Percentiles rank a stretch among this genome's conserved stretches.
phyloP scores from a whole-genome alignment of 2,888 invertebrate genomes.

The Heliconius sara region DNA sequence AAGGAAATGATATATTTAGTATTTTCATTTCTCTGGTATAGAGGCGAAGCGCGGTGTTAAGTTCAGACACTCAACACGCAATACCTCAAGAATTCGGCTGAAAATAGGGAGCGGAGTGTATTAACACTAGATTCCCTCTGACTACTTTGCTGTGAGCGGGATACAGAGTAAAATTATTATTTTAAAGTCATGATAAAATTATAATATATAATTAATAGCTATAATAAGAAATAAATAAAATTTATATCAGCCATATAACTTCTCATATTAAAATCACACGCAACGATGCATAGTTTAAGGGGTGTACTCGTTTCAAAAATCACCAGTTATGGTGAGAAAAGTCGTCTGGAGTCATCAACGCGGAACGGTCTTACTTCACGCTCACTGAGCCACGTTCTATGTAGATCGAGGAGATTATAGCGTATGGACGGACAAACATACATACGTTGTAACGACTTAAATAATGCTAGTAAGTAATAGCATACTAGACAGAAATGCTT shows the following conservation, averaged over 20 bases:
- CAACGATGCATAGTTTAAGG: constrained; percentile 55
- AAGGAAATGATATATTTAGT: no score
- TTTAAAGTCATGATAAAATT: not conserved
- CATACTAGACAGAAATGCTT: not conserved
- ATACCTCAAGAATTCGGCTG: no score
- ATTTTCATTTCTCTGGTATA: no score
- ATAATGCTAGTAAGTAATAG: constrained; percentile 3
- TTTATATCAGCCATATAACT: constrained; percentile 3
- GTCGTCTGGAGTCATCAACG: constrained; percentile 69
- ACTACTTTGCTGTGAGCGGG: no score
- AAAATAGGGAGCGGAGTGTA: no score
- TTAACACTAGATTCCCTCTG: no score
- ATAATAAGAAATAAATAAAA: not conserved
- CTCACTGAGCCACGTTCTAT: constrained; percentile 69
- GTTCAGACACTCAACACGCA: no score
- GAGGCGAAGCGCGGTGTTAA: no score
- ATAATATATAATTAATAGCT: not conserved
- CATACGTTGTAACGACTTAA: constrained; percentile 26
- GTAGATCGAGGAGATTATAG: constrained; percentile 74
- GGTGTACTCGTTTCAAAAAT: constrained; percentile 66
- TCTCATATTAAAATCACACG: constrained; percentile 36
- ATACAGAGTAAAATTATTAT: no score
- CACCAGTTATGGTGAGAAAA: constrained; percentile 73
- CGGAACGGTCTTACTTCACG: constrained; percentile 77
- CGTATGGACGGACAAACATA: constrained; percentile 45